phyloP scores from a whole-genome alignment of 2,888 invertebrate species.

The Sturmia bella region DNA sequence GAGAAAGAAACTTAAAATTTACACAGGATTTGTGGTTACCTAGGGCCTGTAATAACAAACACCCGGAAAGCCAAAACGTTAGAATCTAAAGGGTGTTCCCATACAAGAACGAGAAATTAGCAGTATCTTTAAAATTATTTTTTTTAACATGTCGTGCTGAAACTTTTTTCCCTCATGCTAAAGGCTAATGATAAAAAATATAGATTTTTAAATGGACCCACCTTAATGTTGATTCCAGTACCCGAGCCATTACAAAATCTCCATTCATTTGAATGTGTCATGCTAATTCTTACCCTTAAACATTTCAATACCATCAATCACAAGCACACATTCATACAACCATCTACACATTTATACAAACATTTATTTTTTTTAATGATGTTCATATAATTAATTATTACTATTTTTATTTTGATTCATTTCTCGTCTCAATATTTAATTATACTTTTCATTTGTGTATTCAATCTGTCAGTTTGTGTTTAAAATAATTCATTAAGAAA shows the following conservation, averaged over 20 bases:
- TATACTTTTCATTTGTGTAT: constrained; percentile 44
- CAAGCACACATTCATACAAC: too few relatives aligned
- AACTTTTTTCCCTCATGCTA: too few relatives aligned
- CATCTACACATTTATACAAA: not conserved
- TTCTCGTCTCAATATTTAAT: constrained; percentile 48
- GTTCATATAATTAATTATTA: constrained; percentile 2
- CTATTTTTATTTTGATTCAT: constrained; percentile 20
- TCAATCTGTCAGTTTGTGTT: constrained; percentile 34
- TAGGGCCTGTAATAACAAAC: too few relatives aligned
- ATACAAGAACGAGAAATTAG: too few relatives aligned
- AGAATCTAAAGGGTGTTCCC: too few relatives aligned
- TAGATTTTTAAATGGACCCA: not conserved
- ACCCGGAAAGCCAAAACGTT: too few relatives aligned
- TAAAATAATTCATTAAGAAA: constrained; percentile 44
- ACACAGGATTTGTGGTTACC: too few relatives aligned
- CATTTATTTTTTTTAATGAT: constrained; percentile 28
- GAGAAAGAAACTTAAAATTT: too few relatives aligned
- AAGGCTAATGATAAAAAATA: constrained; percentile 19
- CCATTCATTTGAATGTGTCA: constrained; percentile 45
- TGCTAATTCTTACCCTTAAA: constrained; percentile 41
- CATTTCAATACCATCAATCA: not conserved
- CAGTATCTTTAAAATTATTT: too few relatives aligned
- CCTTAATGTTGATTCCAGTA: constrained; percentile 20
- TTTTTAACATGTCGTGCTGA: constrained; percentile 6
- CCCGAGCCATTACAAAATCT: not conserved